Percentiles rank a stretch among this genome's conserved stretches.
phyloP scores from a whole-genome alignment of 2,797 vertebrate species.

The Gypaetus barbatus region DNA sequence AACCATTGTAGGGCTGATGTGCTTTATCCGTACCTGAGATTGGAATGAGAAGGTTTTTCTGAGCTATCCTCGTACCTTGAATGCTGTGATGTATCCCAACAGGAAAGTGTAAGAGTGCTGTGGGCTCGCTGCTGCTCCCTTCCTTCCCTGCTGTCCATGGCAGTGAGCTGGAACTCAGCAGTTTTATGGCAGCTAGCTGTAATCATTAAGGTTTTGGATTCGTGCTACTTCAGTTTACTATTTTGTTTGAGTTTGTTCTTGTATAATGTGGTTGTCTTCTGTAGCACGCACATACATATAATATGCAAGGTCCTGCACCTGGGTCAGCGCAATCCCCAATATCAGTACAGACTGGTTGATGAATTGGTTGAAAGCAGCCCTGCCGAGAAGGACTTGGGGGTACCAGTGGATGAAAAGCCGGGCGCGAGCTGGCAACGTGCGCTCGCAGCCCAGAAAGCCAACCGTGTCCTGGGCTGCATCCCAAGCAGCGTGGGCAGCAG shows the following conservation, averaged over 20 bases:
- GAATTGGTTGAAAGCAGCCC: neutral
- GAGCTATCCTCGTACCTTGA: neutral
- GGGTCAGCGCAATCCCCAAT: neutral
- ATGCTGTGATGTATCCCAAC: neutral
- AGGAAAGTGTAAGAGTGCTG: neutral
- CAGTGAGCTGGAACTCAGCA: neutral
- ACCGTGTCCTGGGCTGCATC: rapidly evolving
- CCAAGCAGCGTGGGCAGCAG: neutral
- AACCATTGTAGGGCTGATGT: neutral
- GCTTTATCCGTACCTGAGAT: neutral
- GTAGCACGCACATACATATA: neutral
- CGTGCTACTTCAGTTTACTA: neutral
- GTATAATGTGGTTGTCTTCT: neutral
- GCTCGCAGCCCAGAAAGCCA: neutral
- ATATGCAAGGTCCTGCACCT: neutral
- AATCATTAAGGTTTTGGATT: neutral
- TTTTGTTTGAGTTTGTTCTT: neutral
- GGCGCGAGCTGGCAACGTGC: neutral
- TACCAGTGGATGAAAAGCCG: neutral
- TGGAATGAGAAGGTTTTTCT: neutral
- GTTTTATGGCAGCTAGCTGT: neutral
- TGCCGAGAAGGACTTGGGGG: neutral
- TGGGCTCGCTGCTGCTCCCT: rapidly evolving
- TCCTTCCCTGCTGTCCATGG: neutral
- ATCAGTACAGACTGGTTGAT: neutral